Evolutionary conservation across 2,888 invertebrate genomes (phyloP).

Genomic region (Hemicrepidius hirtus): DNA sequence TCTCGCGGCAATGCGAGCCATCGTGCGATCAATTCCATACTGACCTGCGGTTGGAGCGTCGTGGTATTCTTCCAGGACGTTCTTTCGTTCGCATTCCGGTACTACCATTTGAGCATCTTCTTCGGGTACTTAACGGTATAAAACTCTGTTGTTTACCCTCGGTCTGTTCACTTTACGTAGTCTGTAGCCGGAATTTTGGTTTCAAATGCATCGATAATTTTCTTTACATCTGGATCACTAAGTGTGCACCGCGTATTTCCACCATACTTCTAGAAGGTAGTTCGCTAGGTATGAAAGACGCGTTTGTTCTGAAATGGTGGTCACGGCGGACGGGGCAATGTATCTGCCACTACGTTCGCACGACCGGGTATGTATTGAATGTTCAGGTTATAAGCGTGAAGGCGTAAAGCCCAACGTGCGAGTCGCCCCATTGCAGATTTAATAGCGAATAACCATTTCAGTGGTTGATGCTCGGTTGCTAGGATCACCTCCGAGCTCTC

Average conservation of each 20-base stretch:
- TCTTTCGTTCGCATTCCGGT: too few species aligned
- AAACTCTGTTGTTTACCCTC: constrained; percentile 39
- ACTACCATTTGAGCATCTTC: constrained; percentile 45
- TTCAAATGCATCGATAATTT: constrained; percentile 56
- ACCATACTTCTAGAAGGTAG: constrained; percentile 35
- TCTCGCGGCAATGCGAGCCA: too few species aligned
- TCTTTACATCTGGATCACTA: constrained; percentile 52
- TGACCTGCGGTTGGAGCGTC: constrained; percentile 3
- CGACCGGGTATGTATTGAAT: too few species aligned
- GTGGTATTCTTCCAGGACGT: neutral
- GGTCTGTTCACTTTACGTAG: constrained; percentile 15
- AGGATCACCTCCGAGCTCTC: constrained; percentile 63
- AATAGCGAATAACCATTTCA: constrained; percentile 68
- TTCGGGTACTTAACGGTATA: constrained; percentile 48
- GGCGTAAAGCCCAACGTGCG: too few species aligned
- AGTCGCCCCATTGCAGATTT: constrained; percentile 68
- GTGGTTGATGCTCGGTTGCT: constrained; percentile 69
- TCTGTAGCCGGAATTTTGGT: neutral
- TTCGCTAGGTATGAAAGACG: constrained; percentile 49
- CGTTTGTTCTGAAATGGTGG: neutral
- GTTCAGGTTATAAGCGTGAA: too few species aligned
- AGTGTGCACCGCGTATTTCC: constrained; percentile 51
- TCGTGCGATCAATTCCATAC: too few species aligned
- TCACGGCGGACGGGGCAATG: neutral
- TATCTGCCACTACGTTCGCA: neutral